Evolutionary conservation across 1,140 invertebrate genomes (phyloP), one percentile per base, ranked within the genome.

Genomic region (Stratiolaelaps scimitus): DNA sequence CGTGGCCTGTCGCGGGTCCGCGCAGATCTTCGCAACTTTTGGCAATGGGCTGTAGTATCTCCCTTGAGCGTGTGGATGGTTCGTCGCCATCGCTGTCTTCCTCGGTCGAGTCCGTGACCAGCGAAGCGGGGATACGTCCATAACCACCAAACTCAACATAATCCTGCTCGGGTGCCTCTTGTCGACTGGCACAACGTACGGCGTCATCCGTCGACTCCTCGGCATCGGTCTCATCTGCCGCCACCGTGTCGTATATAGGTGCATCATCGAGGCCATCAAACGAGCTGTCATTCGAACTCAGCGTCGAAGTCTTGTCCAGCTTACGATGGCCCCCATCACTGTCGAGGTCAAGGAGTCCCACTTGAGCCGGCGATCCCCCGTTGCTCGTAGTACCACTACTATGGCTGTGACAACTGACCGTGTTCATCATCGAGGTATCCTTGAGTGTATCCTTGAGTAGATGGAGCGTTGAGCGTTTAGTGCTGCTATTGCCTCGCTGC

Each of bases 21-120:
- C 34, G 34, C 53, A 60, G 10, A 60, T 60, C 53, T 60, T 60
- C 53, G 53, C 53, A 60, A 34, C 53, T 60, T 34, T 60, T 60
- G 15, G 34, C 34, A 17, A 29, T 60, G 34, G 26, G 26, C 53
- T 29, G 34, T 26, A 60, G 17, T 6, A 40, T 40, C 10, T 40
- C 34, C 10, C 34, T 17, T 34, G 26, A 15, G 17, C 53, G 53
- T 17, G 26, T 15, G 53, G 53, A 34, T 23, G 26, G 53, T 26
- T 60, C 53, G 4, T 60, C 53, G 15, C 26, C 34, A 34, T 60
- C 53, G 23, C 53, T 60, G 23, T 60, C 53, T 26, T 60, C 53
- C 34, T 60, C 53, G 53, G 53, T 60, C 5, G 53, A 60, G 20
- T 60, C 53, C 13, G 53, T 60, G 53, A 60, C 53, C 15, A 60